A percentile compares a stretch with the other conserved stretches of the same genome.
phyloP scores from a whole-genome alignment of 2,113 vertebrate genomes.

The Coryphaenoides rupestris region DNA sequence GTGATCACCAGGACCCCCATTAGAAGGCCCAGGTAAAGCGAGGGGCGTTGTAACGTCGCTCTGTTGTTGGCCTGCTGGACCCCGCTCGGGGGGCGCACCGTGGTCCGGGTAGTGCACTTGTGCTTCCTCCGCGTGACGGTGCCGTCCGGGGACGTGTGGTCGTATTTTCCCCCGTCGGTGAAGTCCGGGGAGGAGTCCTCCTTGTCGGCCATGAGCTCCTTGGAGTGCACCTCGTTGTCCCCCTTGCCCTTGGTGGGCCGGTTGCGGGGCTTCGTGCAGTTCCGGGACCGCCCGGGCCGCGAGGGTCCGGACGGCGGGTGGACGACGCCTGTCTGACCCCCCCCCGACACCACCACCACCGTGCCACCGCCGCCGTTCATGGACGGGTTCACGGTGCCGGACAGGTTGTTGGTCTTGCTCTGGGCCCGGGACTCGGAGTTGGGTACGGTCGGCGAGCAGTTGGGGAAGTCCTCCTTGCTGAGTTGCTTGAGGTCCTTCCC shows the following conservation, averaged over 20 bases:
- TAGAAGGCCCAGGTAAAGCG: slow-evolving; percentile 61
- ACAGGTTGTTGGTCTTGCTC: slow-evolving; percentile 85
- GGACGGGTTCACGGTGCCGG: slow-evolving; percentile 79
- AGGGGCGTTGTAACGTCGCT: slow-evolving; percentile 55
- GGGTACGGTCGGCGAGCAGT: slow-evolving; percentile 73
- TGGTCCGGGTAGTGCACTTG: slow-evolving; percentile 90
- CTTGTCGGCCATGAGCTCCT: slow-evolving; percentile 73
- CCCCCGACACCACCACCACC: slow-evolving; percentile 73
- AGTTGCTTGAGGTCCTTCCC: slow-evolving; percentile 90
- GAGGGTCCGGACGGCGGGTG: slow-evolving; percentile 74
- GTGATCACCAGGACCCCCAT: slow-evolving; percentile 72
- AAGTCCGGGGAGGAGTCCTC: slow-evolving; percentile 79
- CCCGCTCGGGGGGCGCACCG: slow-evolving; percentile 87
- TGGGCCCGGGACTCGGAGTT: slow-evolving; percentile 87
- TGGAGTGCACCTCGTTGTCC: slow-evolving; percentile 76
- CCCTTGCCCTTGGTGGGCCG: slow-evolving; percentile 76
- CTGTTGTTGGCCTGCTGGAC: slow-evolving; percentile 87
- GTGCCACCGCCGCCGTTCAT: slow-evolving; percentile 66
- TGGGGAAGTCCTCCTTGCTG: slow-evolving; percentile 80
- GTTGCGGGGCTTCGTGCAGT: slow-evolving; percentile 81
- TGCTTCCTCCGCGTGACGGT: slow-evolving; percentile 84
- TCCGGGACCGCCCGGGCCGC: slow-evolving; percentile 78
- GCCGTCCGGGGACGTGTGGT: slow-evolving; percentile 72
- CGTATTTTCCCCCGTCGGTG: slow-evolving; percentile 71
- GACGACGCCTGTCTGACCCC: slow-evolving; percentile 72